Conservation (phyloP, 2,113 vertebrate species). For the Megalops atlanticus region DNA sequence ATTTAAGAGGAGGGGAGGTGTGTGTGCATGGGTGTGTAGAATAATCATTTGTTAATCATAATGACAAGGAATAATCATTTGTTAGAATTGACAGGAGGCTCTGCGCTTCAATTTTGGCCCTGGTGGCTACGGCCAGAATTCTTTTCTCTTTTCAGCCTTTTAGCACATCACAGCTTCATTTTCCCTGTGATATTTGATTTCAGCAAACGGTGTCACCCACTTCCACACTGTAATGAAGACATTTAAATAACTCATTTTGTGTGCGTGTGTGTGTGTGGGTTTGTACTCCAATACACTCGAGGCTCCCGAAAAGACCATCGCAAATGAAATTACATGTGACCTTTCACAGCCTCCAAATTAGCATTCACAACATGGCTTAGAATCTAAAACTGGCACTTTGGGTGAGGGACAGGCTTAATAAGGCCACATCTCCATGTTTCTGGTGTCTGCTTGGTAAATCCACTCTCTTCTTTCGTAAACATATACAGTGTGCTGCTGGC, state of each 20-base stretch:
- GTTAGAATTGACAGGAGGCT: neutral
- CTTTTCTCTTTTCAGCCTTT: conserved; percentile 4
- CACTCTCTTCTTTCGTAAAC: neutral
- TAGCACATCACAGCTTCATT: neutral
- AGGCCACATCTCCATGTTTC: neutral
- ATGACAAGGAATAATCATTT: conserved; percentile 10
- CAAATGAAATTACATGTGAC: conserved; percentile 38
- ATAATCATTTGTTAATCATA: no score
- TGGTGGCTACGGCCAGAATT: neutral
- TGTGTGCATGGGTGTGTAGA: no score
- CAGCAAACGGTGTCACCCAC: conserved; percentile 26
- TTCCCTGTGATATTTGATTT: conserved; percentile 28
- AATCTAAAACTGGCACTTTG: neutral
- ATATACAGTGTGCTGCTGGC: neutral
- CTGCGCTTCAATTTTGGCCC: neutral
- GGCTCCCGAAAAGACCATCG: conserved; percentile 18
- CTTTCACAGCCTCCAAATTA: conserved; percentile 28
- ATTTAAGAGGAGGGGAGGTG: neutral
- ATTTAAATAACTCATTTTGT: conserved; percentile 29
- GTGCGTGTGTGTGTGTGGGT: conserved; percentile 15
- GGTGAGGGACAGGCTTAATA: neutral
- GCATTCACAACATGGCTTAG: neutral
- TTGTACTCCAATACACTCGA: conserved; percentile 27
- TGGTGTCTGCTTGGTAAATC: neutral
- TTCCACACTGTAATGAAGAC: conserved; percentile 27